Evolutionary conservation across 2,113 vertebrate genomes (phyloP), one percentile per base, ranked within the genome.

Genomic region (Perccottus glenii): DNA sequence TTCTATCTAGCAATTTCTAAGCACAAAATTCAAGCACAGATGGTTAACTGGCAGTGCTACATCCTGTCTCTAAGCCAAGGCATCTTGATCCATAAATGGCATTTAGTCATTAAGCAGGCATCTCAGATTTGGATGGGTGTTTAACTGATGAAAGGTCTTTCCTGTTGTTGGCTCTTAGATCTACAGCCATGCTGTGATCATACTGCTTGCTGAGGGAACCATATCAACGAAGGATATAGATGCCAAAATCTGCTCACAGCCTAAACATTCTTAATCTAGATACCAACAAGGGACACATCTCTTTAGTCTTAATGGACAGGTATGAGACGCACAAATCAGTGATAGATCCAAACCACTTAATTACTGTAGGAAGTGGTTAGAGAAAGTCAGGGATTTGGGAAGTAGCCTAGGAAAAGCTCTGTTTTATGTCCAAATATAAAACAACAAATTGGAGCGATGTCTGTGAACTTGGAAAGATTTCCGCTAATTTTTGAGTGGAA

Each of bases 351-450:
- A 66, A 79, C 38, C 38, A 65, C 43, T 79, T 53, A 68, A 49
- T 67, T 44, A 64, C 44, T 72, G 49, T 63, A 77, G 79, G 69
- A 77, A 64, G 69, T 52, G 57, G 59, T 69, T 67, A 75, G 5
- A 60, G 9, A 78, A 62, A 73, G 50, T 75, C 57, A 42, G 71
- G 59, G 73, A 70, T 63, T 85, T 74, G 38, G 55, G 55, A 58
- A 58, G 55, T 57, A n/a, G 15, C 36, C 40, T 47, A 35, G 61
- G 59, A 72, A 67, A 49, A 73, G 38, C 27, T 78, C 69, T 73
- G 73, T 79, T 81, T 81, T 46, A 65, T 38, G 44, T 86, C 80
- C 73, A 82, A 78, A 50, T 66, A 80, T 79, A 50, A 83, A 76
- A 77, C 70, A 77, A 75, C 47, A 63, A 60, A 19, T 71, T 73